These are phyloP conservation scores for Drosophila recens DNA, from an alignment of 2,888 invertebrate genomes.

Conservation along the genomic window DNA sequence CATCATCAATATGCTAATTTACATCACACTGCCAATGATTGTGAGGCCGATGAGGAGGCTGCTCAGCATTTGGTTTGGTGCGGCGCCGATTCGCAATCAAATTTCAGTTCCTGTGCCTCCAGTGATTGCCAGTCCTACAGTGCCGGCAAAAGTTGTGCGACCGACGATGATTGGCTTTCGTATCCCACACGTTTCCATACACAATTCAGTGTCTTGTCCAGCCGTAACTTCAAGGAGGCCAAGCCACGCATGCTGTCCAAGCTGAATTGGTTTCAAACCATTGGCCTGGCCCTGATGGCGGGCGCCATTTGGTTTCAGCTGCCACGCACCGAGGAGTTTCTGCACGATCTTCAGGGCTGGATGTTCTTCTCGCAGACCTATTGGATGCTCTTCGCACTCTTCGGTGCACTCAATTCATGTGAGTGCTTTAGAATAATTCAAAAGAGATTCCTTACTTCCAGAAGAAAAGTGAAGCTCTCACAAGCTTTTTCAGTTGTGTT, in stretches of 20 bases:
- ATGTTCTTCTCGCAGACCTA: conserved; percentile 94
- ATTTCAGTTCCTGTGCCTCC: conserved; percentile 88
- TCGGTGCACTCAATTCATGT: conserved; percentile 92
- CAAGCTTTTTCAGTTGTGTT: too few species aligned
- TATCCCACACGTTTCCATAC: conserved; percentile 93
- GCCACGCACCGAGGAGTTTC: conserved; percentile 90
- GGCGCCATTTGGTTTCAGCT: conserved; percentile 92
- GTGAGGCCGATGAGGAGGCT: conserved; percentile 77
- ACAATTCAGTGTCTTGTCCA: conserved; percentile 91
- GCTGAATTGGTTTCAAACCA: conserved; percentile 91
- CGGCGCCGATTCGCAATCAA: conserved; percentile 87
- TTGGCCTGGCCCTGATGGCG: conserved; percentile 89
- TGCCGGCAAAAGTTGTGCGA: conserved; percentile 41
- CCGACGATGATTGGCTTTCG: conserved; percentile 87
- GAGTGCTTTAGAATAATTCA: conserved; percentile 83
- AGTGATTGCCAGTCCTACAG: conserved; percentile 85
- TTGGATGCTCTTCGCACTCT: conserved; percentile 93
- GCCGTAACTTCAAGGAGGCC: conserved; percentile 91
- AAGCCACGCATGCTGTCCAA: conserved; percentile 91
- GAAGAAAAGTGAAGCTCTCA: neutral
- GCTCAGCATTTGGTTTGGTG: conserved; percentile 89
- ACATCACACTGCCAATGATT: conserved; percentile 64
- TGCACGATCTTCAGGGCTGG: conserved; percentile 93
- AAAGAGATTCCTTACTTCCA: neutral
- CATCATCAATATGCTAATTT: conserved; percentile 60